Conservation (phyloP, 2,797 vertebrate species). For the Parotocinclus haroldoi region DNA sequence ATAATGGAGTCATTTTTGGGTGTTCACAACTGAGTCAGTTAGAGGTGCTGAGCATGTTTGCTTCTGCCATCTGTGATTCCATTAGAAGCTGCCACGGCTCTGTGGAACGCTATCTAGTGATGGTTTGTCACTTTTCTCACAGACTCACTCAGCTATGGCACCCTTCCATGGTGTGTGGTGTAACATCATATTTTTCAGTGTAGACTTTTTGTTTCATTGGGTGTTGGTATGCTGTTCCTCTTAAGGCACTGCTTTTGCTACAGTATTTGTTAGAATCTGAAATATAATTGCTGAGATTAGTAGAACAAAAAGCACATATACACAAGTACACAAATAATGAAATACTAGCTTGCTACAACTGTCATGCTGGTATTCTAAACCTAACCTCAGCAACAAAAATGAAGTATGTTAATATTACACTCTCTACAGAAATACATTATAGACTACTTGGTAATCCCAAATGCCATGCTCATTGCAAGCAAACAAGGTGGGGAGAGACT, state of each 20-base stretch:
- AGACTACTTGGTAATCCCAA: no score
- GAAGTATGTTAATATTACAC: no score
- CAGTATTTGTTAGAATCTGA: slow-evolving; percentile 31
- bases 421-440: no score
- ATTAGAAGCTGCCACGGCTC: slow-evolving; percentile 38
- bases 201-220: slow-evolving; percentile 11
- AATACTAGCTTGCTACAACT: no score
- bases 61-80: slow-evolving; percentile 46
- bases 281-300: slow-evolving; percentile 37
- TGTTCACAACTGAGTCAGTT: no score
- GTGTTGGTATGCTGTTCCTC: no score
- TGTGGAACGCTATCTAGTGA: slow-evolving; percentile 26
- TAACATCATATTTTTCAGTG: slow-evolving; percentile 5
- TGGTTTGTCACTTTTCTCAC: slow-evolving; percentile 2
- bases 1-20: slow-evolving; percentile 42
- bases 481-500: no score
- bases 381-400: no score
- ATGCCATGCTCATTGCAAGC: no score
- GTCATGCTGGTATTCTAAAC: no score
- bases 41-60: slow-evolving; percentile 27
- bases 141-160: slow-evolving; percentile 4
- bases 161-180: slow-evolving; percentile 2
- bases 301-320: no score
- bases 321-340: no score
- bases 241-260: slow-evolving; percentile 8